Base-by-base conservation (phyloP, 1,140 invertebrate genomes). In the Drosophila pruinosa region DNA sequence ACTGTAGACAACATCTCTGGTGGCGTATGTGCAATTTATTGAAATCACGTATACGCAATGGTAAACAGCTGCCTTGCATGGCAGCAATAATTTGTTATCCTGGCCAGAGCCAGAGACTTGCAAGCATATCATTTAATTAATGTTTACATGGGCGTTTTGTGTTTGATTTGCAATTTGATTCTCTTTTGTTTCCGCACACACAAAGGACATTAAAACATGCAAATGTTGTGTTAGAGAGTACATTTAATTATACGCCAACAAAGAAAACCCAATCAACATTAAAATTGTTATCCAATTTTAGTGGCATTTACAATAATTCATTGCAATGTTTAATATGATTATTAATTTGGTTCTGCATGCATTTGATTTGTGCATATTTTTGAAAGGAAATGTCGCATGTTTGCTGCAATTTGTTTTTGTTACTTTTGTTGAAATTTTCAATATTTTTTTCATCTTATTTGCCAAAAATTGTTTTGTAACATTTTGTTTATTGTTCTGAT, bases 1-100 rank as follows among this genome's bases (percentile, higher is more conserved):
- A 38, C 2, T 3, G 4, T 7, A n/a, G 57, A 24, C 31, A 39
- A 4, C 36, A 8, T 22, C 19, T 15, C 5, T 10, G 26, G 15
- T 31, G 43, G 36, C 59, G 59, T 63, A 53, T 63, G 17, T n/a
- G 58, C 22, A 26, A 54, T 64, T n/a, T 7, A 43, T 34, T 34
- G 3, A 52, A 45, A 69, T 69, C 57, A 62, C 65, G 57, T 61
- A 69, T 69, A 69, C 65, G 65, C 47, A 19, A n/a, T 6, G 7
- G 57, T 26, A 34, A 28, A 8, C 64, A 58, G 19, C 31, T 58
- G 31, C 41, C 3, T 19, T 7, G 24, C 19, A 19, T 19, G 2
- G 21, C 28, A 34, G 17, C n/a, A 17, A 36, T 45, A 21, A 53
- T 36, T 53, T 15, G 34, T 3, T 14, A 12, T 10, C 28, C 12